Evolutionary conservation across 2,113 vertebrate genomes (phyloP).

Genomic region (Bungarus multicinctus): DNA sequence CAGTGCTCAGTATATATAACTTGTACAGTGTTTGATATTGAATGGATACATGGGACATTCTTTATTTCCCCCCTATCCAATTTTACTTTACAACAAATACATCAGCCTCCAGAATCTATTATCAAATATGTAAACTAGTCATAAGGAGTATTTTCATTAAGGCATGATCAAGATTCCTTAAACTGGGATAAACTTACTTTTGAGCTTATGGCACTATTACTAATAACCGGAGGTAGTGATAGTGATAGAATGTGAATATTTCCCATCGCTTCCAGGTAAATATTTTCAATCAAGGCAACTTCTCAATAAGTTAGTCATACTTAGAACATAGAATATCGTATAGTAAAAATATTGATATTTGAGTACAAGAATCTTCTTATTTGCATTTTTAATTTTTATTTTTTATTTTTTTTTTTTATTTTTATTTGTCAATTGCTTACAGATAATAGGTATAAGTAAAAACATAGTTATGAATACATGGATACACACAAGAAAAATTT

Average conservation of each 20-base stretch:
- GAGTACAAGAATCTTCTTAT: background rate
- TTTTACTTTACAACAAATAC: background rate
- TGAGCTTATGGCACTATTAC: background rate
- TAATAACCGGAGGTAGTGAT: background rate
- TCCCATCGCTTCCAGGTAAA: background rate
- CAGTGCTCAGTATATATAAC: slow-evolving; percentile 18
- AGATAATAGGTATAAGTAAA: no score
- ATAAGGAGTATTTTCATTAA: background rate
- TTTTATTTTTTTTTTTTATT: no score
- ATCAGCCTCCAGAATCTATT: background rate
- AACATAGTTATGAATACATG: no score
- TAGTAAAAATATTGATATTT: background rate
- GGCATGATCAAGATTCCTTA: background rate
- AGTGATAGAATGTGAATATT: background rate
- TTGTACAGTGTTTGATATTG: background rate
- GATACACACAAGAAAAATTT: no score
- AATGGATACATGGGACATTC: background rate
- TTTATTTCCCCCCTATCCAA: background rate
- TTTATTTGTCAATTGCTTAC: no score
- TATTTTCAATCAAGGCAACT: background rate
- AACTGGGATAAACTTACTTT: background rate
- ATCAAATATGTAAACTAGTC: background rate
- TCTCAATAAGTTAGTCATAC: background rate
- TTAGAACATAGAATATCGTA: background rate
- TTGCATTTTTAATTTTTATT: no score